A percentile compares a stretch with the other conserved stretches of the same genome.
phyloP scores from a whole-genome alignment of 2,797 vertebrate genomes.

The Tenualosa thibaudeaui region DNA sequence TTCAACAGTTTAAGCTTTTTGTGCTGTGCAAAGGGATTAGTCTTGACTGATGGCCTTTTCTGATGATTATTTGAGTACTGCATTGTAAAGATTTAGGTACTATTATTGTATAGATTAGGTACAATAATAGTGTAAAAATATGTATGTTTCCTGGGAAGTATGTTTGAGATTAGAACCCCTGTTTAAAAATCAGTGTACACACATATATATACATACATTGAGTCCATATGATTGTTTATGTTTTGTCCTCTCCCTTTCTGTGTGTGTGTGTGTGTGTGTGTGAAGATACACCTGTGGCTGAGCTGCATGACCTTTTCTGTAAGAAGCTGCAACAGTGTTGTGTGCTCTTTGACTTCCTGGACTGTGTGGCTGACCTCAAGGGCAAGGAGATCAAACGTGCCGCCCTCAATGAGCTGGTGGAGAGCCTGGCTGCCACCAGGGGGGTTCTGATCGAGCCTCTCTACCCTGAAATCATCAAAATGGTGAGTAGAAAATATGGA shows the following conservation, averaged over 20 bases:
- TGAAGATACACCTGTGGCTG: conserved; percentile 85
- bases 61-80: not conserved
- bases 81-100: not conserved
- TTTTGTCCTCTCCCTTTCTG: conserved; percentile 30
- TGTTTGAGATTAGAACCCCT: too few species aligned
- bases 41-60: not conserved
- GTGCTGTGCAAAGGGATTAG: not conserved
- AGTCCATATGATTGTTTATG: not conserved
- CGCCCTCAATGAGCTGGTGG: conserved; percentile 89
- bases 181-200: not conserved
- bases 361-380: conserved; percentile 92
- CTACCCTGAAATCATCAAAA: conserved; percentile 91
- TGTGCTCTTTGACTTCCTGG: conserved; percentile 90
- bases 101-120: too few species aligned
- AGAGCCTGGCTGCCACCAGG: conserved; percentile 87
- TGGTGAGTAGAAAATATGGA: conserved; percentile 69
- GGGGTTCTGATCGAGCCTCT: conserved; percentile 90
- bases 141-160: too few species aligned
- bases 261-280: conserved; percentile 43
- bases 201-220: too few species aligned
- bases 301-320: conserved; percentile 89
- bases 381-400: conserved; percentile 94
- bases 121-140: too few species aligned
- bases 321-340: conserved; percentile 94
- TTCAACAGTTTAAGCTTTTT: not conserved